A percentile compares a stretch with the other conserved stretches of the same genome.
These are phyloP conservation scores for Jaculus jaculus DNA, from an alignment of 2,113 vertebrate species.

Conservation along the genomic window DNA sequence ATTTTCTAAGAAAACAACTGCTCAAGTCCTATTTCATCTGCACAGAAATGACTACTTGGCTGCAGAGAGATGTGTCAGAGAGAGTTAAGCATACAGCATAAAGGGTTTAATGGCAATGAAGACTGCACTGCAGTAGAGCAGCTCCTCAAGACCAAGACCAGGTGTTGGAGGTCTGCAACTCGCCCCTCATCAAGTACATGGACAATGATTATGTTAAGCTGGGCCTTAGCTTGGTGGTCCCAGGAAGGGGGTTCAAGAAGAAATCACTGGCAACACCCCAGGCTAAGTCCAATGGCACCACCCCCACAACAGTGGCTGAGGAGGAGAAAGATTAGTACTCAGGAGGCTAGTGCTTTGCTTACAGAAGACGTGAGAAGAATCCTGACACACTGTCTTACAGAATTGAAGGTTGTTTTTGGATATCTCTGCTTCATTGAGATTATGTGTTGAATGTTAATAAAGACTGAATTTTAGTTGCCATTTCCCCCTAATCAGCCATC, in stretches of 20 bases:
- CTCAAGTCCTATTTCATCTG: constrained; percentile 97
- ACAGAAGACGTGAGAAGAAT: not conserved
- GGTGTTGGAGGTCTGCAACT: constrained; percentile 94
- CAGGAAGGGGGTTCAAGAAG: constrained; percentile 95
- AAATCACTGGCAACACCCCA: constrained; percentile 88
- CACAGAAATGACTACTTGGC: constrained; percentile 97
- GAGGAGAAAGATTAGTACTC: constrained; percentile 93
- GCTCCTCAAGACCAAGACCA: constrained; percentile 95
- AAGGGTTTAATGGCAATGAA: constrained; percentile 96
- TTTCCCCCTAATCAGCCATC: constrained; percentile 38
- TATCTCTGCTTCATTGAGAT: constrained; percentile 68
- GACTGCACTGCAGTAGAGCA: constrained; percentile 94
- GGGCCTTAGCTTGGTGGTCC: constrained; percentile 93
- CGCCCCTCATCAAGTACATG: constrained; percentile 98
- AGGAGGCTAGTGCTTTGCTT: constrained; percentile 89
- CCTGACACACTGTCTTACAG: constrained; percentile 25
- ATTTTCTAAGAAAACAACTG: constrained; percentile 99
- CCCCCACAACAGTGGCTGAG: constrained; percentile 43
- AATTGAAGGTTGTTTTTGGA: constrained; percentile 63
- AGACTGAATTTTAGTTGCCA: constrained; percentile 45
- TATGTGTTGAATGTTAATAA: constrained; percentile 62
- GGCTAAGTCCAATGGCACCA: constrained; percentile 82
- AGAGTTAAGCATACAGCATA: constrained; percentile 98
- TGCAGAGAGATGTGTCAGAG: constrained; percentile 96
- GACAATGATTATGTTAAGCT: constrained; percentile 99